These are phyloP conservation scores for Austrofundulus limnaeus DNA, from an alignment of 2,113 vertebrate species.

Conservation along the genomic window DNA sequence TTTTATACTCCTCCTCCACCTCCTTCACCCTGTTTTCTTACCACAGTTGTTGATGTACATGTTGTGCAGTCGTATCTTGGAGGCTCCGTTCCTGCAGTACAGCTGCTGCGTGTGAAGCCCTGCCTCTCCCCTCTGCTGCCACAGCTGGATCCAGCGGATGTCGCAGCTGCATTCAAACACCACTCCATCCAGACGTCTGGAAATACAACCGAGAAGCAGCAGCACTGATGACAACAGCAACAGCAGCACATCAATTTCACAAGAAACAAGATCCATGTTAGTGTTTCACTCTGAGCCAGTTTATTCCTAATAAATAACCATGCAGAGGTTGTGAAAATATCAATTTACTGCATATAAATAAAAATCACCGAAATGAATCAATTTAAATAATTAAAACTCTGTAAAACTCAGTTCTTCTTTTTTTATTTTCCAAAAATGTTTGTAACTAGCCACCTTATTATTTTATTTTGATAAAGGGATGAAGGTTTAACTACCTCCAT, in stretches of 20 bases:
- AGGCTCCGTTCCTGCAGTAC: conserved; percentile 85
- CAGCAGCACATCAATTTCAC: not conserved
- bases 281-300: too few relatives aligned
- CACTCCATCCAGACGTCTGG: conserved; percentile 89
- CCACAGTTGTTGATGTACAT: conserved; percentile 96
- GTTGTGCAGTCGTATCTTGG: conserved; percentile 84
- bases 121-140: conserved; percentile 91
- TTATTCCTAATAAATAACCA: too few relatives aligned
- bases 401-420: too few relatives aligned
- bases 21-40: conserved; percentile 61
- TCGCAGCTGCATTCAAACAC: conserved; percentile 94
- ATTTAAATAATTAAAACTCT: too few relatives aligned
- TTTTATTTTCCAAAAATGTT: too few relatives aligned
- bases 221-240: not conserved
- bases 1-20: not conserved
- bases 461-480: too few relatives aligned
- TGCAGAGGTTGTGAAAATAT: too few relatives aligned
- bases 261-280: not conserved
- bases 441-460: too few relatives aligned
- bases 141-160: conserved; percentile 98
- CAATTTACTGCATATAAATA: too few relatives aligned
- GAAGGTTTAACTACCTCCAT: too few relatives aligned
- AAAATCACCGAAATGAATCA: too few relatives aligned
- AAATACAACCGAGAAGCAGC: conserved; percentile 17
- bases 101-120: conserved; percentile 87